Percentiles rank a stretch among this genome's conserved stretches.
phyloP scores from a whole-genome alignment of 2,888 invertebrate genomes.

The Plebejus argus region DNA sequence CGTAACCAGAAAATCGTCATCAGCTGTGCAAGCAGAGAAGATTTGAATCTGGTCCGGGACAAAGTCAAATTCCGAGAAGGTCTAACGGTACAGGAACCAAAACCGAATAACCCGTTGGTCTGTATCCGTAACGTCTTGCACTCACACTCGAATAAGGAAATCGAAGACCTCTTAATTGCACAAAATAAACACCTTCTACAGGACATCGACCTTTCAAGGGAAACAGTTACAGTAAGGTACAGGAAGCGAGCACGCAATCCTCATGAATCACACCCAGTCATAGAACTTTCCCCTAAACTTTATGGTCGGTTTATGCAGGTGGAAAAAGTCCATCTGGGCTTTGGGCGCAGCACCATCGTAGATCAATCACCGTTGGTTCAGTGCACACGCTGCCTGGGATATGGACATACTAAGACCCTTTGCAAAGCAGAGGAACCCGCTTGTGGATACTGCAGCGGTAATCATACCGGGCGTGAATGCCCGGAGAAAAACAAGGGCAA shows the following conservation, averaged over 20 bases:
- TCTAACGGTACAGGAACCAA: too few species aligned
- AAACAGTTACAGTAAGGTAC: slow-evolving; percentile 32
- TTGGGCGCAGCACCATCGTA: slow-evolving; percentile 36
- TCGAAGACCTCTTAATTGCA: too few species aligned
- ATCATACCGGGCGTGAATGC: slow-evolving; percentile 28
- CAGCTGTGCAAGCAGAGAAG: too few species aligned
- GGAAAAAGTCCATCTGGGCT: slow-evolving; percentile 39
- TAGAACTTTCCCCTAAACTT: slow-evolving; percentile 41
- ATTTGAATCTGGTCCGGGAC: too few species aligned
- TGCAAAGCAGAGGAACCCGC: slow-evolving; percentile 39
- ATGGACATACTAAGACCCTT: slow-evolving; percentile 43
- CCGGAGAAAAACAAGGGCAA: not conserved
- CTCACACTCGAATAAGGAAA: too few species aligned
- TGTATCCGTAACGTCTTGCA: too few species aligned
- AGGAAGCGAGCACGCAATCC: slow-evolving; percentile 43
- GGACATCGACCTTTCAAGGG: too few species aligned
- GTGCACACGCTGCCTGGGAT: slow-evolving; percentile 44
- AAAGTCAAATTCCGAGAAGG: too few species aligned
- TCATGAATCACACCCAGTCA: slow-evolving; percentile 40
- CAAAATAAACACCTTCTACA: too few species aligned
- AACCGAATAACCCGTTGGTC: too few species aligned
- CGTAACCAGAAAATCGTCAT: too few species aligned
- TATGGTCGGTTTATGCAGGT: slow-evolving; percentile 37
- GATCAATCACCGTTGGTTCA: slow-evolving; percentile 43
- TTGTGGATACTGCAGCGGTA: slow-evolving; percentile 44